A percentile compares a stretch with the other conserved stretches of the same genome.
phyloP scores from a whole-genome alignment of 2,888 invertebrate species.

The Acronicta alni region DNA sequence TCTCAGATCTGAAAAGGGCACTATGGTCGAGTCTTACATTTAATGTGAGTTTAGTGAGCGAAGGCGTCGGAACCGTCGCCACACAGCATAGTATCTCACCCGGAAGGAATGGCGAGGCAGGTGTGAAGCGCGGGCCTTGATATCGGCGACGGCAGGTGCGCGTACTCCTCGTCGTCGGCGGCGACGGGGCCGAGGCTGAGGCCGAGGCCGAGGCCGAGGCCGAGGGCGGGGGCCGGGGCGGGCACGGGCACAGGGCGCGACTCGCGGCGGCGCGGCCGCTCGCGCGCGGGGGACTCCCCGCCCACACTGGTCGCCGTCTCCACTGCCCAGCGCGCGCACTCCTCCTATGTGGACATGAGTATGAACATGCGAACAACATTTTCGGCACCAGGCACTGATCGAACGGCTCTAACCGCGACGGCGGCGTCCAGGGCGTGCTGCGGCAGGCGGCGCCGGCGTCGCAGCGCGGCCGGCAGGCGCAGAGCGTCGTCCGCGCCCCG shows the following conservation, averaged over 20 bases:
- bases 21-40: too few relatives aligned
- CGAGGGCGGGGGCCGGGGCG: not conserved
- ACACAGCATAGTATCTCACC: conserved; percentile 2
- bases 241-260: conserved; percentile 6
- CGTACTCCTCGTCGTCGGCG: conserved; percentile 60
- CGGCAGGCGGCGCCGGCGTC: conserved; percentile 90
- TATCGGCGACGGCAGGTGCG: conserved; percentile 55
- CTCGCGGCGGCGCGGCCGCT: conserved; percentile 16
- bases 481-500: conserved; percentile 92
- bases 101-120: not conserved
- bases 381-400: conserved; percentile 5
- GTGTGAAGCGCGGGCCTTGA: conserved; percentile 6
- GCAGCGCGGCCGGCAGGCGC: conserved; percentile 89
- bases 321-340: conserved; percentile 72
- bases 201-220: conserved; percentile 9
- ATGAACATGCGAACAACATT: not conserved
- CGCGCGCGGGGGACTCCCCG: conserved; percentile 11
- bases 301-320: conserved; percentile 55
- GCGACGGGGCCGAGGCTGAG: conserved; percentile 14
- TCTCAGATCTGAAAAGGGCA: conserved; percentile 39
- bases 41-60: not conserved
- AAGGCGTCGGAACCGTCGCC: not conserved
- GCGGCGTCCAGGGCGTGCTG: conserved; percentile 92
- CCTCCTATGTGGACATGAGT: conserved; percentile 64
- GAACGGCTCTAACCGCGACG: conserved; percentile 67